Evolutionary conservation across 1,140 invertebrate species (phyloP).

Genomic region (Diuraphis noxia): DNA sequence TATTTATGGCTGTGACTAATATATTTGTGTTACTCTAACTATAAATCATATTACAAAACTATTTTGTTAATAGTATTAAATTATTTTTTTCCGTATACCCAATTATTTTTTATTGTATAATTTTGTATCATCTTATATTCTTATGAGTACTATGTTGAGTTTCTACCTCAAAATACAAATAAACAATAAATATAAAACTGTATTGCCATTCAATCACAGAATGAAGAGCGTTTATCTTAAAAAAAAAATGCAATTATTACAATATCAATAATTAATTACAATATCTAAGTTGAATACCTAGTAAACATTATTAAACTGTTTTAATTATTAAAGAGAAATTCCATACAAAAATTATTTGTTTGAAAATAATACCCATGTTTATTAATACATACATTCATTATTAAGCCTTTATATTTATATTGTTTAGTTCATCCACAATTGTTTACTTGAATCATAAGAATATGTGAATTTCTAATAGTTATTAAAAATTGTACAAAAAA

Average conservation of each 20-base stretch:
- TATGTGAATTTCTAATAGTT: background rate
- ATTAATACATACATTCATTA: background rate
- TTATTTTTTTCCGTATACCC: no score
- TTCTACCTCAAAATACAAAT: no score
- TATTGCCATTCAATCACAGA: background rate
- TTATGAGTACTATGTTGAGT: no score
- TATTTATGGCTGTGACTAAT: no score
- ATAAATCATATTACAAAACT: no score
- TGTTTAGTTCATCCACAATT: background rate
- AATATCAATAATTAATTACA: no score
- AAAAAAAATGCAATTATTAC: no score
- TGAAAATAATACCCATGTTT: background rate
- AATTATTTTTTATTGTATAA: no score
- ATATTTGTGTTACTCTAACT: no score
- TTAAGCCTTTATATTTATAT: background rate
- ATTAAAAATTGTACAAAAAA: background rate
- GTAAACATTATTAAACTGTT: background rate
- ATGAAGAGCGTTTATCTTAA: background rate
- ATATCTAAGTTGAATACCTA: background rate
- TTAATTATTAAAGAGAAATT: background rate
- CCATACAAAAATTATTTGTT: background rate
- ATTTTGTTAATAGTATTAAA: no score
- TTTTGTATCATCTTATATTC: no score
- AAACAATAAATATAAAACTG: background rate
- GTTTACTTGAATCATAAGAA: background rate